Conservation (phyloP, 2,113 vertebrate species). For the Chaetodon auriga region DNA sequence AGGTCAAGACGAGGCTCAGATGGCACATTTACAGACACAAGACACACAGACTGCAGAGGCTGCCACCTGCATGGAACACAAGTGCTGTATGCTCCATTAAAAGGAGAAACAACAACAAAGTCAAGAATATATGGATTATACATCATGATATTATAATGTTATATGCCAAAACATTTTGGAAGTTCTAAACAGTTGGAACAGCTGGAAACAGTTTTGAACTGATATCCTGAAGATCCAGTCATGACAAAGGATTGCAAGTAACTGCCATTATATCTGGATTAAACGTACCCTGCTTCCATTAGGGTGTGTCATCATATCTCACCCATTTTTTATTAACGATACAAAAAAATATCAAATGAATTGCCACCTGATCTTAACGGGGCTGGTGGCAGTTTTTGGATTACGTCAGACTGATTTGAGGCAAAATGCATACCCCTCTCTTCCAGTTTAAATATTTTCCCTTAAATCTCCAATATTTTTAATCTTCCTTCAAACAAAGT, state of each 20-base stretch:
- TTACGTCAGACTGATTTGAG: too few relatives aligned
- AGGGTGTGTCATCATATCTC: background rate
- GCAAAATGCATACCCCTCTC: too few relatives aligned
- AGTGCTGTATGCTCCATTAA: background rate
- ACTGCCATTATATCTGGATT: background rate
- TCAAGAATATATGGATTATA: background rate
- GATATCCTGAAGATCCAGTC: background rate
- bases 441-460: too few relatives aligned
- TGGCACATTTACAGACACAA: slow-evolving; percentile 27
- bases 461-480: too few relatives aligned
- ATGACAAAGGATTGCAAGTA: background rate
- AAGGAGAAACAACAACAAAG: background rate
- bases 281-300: background rate
- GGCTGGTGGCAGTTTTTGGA: too few relatives aligned
- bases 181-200: too few relatives aligned
- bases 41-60: slow-evolving; percentile 18
- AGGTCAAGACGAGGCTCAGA: slow-evolving; percentile 47
- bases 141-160: background rate
- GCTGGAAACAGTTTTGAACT: background rate
- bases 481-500: too few relatives aligned
- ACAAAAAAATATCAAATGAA: background rate
- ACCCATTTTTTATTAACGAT: background rate
- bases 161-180: background rate
- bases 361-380: too few relatives aligned
- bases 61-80: slow-evolving; percentile 11